Base-by-base conservation (phyloP, 2,113 vertebrate genomes). In the Erythrocebus patas region DNA sequence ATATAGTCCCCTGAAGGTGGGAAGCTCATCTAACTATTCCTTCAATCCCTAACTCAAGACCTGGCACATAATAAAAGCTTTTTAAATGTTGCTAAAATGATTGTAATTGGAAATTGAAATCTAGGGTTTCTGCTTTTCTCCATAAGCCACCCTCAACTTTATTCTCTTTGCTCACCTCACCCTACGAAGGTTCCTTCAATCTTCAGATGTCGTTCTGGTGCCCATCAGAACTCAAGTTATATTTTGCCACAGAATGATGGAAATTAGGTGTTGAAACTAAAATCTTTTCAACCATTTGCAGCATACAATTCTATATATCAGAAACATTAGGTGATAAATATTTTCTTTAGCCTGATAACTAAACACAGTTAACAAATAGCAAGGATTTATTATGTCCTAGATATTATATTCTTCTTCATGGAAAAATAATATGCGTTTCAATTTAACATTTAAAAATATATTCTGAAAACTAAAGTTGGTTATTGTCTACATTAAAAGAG, bases 371-470 rank as follows among this genome's bases (percentile, higher is more conserved):
- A 38, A 50, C 25, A 93, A 79, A 81, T 38, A n/a, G 78, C 80
- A 84, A 91, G 45, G 6, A 55, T 20, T 45, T 61, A 50, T 48
- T 20, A 80, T 52, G 8, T 52, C 25, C 38, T 70, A 43, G 9
- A 88, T 85, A 55, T 38, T 30, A 13, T 50, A 70, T 85, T 59
- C 20, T 79, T 93, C 40, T 66, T 72, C 50, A 20, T 25, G 25
- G 43, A 92, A 95, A 72, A 73, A 64, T 87, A 43, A 55, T 68
- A 18, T 66, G 22, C 82, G 66, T 76, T 94, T 61, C 23, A 66
- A 48, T 40, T 35, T 94, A 79, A 91, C 82, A 59, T 81, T 59
- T n/a, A 90, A 78, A 97, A 88, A 78, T 38, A n/a, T 9, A 66
- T 79, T 57, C 80, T 84, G 81, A 72, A 17, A 96, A 90, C 25